phyloP scores from a whole-genome alignment of 2,797 vertebrate genomes.

The Mionectes olivaceus region DNA sequence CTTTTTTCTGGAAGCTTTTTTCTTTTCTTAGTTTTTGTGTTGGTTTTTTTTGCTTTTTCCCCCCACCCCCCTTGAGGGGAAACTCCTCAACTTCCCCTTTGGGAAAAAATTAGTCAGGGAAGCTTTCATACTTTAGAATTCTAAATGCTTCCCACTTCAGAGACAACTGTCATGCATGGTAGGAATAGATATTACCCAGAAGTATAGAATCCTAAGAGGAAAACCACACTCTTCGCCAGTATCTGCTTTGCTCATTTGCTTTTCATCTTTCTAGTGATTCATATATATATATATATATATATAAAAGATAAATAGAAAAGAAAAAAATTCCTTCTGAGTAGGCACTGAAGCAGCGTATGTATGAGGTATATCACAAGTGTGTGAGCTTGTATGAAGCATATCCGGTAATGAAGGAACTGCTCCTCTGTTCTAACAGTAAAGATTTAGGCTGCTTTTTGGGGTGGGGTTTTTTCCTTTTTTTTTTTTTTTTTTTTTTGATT shows the following conservation, averaged over 20 bases:
- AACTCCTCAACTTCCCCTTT: background rate
- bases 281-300: too few species aligned
- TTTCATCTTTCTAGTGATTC: background rate
- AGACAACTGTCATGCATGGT: background rate
- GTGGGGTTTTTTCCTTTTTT: background rate
- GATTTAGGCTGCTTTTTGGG: background rate
- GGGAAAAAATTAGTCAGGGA: background rate
- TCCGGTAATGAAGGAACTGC: background rate
- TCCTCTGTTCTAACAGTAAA: background rate
- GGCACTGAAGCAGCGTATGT: background rate
- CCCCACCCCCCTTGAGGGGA: rapidly evolving
- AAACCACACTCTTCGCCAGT: background rate
- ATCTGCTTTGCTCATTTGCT: background rate
- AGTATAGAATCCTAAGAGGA: background rate
- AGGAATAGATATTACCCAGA: background rate
- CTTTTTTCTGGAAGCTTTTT: background rate
- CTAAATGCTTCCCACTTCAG: background rate
- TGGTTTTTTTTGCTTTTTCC: rapidly evolving
- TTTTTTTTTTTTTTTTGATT: background rate
- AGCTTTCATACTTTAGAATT: background rate
- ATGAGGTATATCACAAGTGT: background rate
- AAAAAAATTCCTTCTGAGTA: background rate
- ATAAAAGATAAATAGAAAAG: background rate
- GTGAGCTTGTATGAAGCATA: background rate
- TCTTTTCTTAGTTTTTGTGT: rapidly evolving